Conservation (phyloP, 2,113 vertebrate genomes). For the Petrocephalus zakoni region DNA sequence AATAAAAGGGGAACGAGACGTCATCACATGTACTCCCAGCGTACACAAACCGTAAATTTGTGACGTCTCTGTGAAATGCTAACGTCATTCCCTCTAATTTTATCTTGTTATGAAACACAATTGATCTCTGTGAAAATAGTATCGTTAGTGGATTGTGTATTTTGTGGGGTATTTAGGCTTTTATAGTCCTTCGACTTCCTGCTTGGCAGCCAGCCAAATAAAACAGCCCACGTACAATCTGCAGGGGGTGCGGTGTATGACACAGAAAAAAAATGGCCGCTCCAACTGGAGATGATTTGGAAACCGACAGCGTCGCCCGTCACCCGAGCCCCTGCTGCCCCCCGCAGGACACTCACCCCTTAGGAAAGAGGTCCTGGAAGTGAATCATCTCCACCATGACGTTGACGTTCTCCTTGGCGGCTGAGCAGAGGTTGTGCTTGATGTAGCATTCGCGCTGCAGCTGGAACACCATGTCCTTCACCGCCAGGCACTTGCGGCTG, state of each 20-base stretch:
- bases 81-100: neutral
- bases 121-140: neutral
- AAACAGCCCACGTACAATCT: neutral
- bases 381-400: conserved; percentile 99
- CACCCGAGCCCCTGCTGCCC: neutral
- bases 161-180: neutral
- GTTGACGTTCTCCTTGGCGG: conserved; percentile 86
- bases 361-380: conserved; percentile 93
- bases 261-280: neutral
- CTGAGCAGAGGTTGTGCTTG: conserved; percentile 90
- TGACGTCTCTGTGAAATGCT: neutral
- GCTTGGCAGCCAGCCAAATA: neutral
- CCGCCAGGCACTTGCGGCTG: conserved; percentile 94
- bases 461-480: conserved; percentile 97
- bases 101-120: neutral
- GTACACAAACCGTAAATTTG: neutral
- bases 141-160: neutral
- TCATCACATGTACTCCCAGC: neutral
- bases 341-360: conserved; percentile 73
- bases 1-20: neutral
- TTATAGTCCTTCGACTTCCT: neutral
- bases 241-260: neutral
- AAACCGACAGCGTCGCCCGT: neutral
- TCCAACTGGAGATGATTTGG: neutral
- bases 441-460: conserved; percentile 94